Evolutionary conservation across 2,113 vertebrate species (phyloP), one percentile per base, ranked within the genome.

Genomic region (Pomatorhinus ruficollis): DNA sequence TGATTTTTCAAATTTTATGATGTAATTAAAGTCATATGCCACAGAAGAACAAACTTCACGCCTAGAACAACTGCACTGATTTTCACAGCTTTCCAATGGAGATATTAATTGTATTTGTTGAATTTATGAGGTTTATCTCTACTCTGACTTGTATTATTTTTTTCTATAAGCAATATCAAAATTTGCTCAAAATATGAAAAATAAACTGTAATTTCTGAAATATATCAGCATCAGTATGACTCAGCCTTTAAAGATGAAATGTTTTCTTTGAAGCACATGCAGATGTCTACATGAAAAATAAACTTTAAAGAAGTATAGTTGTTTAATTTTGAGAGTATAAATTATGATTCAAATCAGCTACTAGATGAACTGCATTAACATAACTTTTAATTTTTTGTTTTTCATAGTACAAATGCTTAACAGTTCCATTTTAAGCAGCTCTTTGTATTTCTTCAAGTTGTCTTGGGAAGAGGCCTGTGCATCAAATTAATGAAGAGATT

Each of bases 21-120:
- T 8, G 3, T 28, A 66, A 65, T 49, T 61, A 6, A 81, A 57
- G 2, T 66, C 1, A 0, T 61, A 30, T 11, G 11, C 4, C 20
- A 70, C 19, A 63, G 44, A 72, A 60, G 9, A 87, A 70, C 0
- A 44, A 56, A 60, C 23, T 18, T 77, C 4, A 47, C 14, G 6
- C 11, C 35, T 69, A 23, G 23, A 20, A 20, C 1, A 64, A 25
- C 31, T 65, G 3, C 19, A 42, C 5, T 56, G 20, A 37, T 17
- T 89, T 80, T 31, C 28, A 54, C 6, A 71, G 9, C 49, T 79
- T 75, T 75, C 16, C 12, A 83, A 25, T 8, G 4, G 21, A 28
- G 0, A 24, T 31, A 20, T 19, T n/a, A 3, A 16, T 27, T 9
- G 3, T 47, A 65, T 66, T 65, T 56, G 5, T 64, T 70, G 9